phyloP scores from a whole-genome alignment of 2,113 vertebrate genomes.

The Heteronetta atricapilla region DNA sequence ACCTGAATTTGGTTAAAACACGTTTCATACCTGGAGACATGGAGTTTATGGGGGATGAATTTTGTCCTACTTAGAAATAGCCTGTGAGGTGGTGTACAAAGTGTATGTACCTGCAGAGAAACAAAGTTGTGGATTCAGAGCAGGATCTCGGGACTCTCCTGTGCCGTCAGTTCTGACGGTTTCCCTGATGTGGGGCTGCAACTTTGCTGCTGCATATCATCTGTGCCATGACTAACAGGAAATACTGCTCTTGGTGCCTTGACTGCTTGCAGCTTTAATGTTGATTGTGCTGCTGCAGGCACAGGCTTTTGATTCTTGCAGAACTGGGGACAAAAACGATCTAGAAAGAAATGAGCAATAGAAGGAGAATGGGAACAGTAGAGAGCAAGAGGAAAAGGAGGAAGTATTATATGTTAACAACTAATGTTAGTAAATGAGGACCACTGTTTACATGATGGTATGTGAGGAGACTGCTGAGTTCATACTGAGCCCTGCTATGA shows the following conservation, averaged over 20 bases:
- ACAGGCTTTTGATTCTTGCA: neutral
- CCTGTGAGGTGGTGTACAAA: neutral
- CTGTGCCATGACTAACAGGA: neutral
- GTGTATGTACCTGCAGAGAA: neutral
- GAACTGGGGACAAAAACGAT: neutral
- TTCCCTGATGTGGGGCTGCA: neutral
- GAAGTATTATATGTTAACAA: neutral
- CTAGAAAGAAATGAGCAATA: neutral
- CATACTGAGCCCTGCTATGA: neutral
- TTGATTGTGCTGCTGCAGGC: neutral
- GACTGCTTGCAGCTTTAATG: neutral
- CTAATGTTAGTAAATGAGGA: neutral
- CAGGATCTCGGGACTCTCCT: neutral
- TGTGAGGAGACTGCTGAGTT: neutral
- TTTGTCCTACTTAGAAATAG: neutral
- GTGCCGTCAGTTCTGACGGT: neutral
- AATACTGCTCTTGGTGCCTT: neutral
- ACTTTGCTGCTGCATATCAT: neutral
- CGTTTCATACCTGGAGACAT: neutral
- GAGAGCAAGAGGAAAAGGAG: neutral
- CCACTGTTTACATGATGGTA: neutral
- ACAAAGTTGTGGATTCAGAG: neutral
- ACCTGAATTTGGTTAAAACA: neutral
- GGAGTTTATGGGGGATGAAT: neutral
- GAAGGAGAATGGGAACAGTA: neutral